Evolutionary conservation across 2,113 vertebrate genomes (phyloP).

Genomic region (Passer domesticus): DNA sequence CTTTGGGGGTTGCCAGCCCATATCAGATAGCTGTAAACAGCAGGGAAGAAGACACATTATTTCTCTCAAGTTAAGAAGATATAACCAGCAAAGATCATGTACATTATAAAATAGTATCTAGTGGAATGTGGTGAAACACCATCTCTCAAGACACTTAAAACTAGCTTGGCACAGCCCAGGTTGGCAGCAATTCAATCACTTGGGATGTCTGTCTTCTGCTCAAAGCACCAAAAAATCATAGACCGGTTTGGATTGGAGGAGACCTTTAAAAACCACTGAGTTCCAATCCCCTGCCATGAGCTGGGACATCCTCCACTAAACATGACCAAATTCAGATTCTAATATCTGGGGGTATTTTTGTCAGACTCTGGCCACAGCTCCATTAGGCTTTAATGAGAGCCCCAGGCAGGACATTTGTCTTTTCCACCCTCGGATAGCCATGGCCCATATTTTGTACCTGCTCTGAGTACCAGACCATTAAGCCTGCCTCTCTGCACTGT

Average conservation of each 20-base stretch:
- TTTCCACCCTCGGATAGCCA: not conserved
- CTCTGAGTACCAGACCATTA: not conserved
- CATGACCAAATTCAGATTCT: not conserved
- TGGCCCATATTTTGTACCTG: not conserved
- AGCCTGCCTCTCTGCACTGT: not conserved
- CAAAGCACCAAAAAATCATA: accelerated
- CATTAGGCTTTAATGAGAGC: not conserved
- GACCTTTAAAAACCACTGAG: not conserved
- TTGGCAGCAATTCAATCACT: not conserved
- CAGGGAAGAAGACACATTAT: slow-evolving; percentile 3
- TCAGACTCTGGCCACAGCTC: not conserved
- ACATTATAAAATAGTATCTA: not conserved
- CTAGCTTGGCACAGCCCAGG: not conserved
- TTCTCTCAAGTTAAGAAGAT: slow-evolving; percentile 2
- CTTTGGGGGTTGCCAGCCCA: not conserved
- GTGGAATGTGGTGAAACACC: not conserved
- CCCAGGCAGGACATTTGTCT: not conserved
- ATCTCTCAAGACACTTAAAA: slow-evolving; percentile 21
- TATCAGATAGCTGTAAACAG: slow-evolving; percentile 32
- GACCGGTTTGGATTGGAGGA: not conserved
- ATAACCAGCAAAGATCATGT: not conserved
- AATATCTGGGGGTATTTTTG: not conserved
- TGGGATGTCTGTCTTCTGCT: not conserved
- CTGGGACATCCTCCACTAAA: not conserved
- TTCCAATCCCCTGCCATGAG: not conserved